Percentiles rank a stretch among this genome's conserved stretches.
These are phyloP conservation scores for Oreochromis niloticus DNA, from an alignment of 2,113 vertebrate genomes.

Conservation along the genomic window DNA sequence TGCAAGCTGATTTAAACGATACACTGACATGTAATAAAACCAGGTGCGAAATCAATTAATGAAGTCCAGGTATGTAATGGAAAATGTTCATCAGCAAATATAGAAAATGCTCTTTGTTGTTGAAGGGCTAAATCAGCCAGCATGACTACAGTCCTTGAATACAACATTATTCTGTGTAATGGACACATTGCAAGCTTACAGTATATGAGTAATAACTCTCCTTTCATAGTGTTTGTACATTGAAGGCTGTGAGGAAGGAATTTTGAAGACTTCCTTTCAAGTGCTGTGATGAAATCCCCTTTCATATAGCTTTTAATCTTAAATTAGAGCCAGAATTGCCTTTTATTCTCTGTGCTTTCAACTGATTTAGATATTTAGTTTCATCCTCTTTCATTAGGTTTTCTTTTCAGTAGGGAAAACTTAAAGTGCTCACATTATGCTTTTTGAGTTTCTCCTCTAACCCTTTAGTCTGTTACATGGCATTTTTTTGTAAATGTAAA, in stretches of 20 bases:
- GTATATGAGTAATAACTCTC: neutral
- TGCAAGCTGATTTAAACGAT: neutral
- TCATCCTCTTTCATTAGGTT: neutral
- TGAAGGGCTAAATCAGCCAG: neutral
- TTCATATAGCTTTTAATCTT: neutral
- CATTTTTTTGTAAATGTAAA: neutral
- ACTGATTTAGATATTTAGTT: neutral
- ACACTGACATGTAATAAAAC: neutral
- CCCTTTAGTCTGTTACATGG: neutral
- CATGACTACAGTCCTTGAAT: neutral
- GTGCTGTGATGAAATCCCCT: neutral
- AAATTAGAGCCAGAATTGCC: neutral
- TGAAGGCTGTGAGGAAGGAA: neutral
- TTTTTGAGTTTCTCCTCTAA: neutral
- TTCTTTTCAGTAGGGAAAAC: neutral
- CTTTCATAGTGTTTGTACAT: neutral
- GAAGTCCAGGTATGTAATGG: neutral
- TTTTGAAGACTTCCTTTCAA: neutral
- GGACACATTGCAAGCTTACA: neutral
- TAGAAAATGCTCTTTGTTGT: neutral
- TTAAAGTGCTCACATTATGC: neutral
- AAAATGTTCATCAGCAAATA: neutral
- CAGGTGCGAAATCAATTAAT: neutral
- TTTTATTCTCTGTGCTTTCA: neutral
- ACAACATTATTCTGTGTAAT: neutral